These are phyloP conservation scores for Ochropleura leucogaster DNA, from an alignment of 2,888 invertebrate species.

Conservation along the genomic window DNA sequence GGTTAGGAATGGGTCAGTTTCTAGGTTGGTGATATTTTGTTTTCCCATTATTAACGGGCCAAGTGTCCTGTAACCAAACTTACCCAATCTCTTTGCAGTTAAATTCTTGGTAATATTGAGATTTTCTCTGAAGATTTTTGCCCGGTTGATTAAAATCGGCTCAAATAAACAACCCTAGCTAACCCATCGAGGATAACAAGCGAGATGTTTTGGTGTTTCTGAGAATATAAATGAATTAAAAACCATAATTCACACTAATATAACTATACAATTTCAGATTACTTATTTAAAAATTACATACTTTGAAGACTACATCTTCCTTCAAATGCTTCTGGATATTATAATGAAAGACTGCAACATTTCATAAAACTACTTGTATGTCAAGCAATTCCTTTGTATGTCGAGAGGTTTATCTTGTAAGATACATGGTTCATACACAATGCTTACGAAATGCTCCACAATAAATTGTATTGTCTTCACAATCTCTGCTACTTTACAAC, in stretches of 20 bases:
- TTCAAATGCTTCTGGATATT: neutral
- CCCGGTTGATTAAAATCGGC: no score
- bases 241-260: neutral
- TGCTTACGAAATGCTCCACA: constrained; percentile 11
- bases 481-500: constrained; percentile 29
- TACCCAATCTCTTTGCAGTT: no score
- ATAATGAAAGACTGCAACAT: neutral
- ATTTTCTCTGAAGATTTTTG: no score
- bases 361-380: constrained; percentile 21
- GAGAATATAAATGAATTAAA: neutral
- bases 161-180: neutral
- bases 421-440: constrained; percentile 40
- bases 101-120: no score
- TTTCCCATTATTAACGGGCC: no score
- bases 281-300: neutral
- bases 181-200: neutral
- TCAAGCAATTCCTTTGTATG: constrained; percentile 20
- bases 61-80: no score
- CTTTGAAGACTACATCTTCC: neutral
- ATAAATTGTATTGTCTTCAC: constrained; percentile 39
- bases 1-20: no score
- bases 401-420: constrained; percentile 43
- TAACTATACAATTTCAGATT: neutral
- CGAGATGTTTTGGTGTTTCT: neutral
- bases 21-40: neutral